Conservation (phyloP, 2,797 vertebrate species). For the Coracias cyanogaster region DNA sequence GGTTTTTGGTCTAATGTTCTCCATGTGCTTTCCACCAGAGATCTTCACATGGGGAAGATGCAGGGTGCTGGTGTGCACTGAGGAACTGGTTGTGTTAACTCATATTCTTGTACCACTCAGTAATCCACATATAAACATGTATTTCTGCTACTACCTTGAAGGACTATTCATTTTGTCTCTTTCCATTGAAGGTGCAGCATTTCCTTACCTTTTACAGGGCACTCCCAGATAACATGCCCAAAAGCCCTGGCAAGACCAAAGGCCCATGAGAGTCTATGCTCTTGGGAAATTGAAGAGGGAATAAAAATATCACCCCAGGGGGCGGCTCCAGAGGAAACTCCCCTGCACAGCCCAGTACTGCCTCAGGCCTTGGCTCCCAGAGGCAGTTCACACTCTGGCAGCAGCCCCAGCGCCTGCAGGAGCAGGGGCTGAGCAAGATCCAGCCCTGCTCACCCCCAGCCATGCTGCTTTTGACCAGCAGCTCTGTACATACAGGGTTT, state of each 20-base stretch:
- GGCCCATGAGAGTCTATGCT: not conserved
- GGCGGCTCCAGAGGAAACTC: not conserved
- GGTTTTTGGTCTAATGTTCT: not conserved
- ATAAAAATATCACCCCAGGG: not conserved
- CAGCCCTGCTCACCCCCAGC: not conserved
- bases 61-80: not conserved
- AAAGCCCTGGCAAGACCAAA: not conserved
- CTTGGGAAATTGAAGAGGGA: not conserved
- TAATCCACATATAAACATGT: conserved; percentile 53
- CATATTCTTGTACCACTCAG: conserved; percentile 35
- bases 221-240: not conserved
- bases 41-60: not conserved
- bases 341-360: rapidly evolving
- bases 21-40: not conserved
- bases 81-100: not conserved
- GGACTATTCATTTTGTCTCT: not conserved
- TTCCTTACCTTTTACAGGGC: not conserved
- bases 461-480: rapidly evolving
- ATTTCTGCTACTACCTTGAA: not conserved
- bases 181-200: not conserved
- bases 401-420: not conserved
- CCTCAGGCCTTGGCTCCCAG: not conserved
- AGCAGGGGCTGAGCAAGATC: not conserved
- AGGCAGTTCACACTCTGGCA: rapidly evolving
- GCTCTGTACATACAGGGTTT: not conserved